phyloP scores from a whole-genome alignment of 1,140 invertebrate species.

The Charaxes varanes region DNA sequence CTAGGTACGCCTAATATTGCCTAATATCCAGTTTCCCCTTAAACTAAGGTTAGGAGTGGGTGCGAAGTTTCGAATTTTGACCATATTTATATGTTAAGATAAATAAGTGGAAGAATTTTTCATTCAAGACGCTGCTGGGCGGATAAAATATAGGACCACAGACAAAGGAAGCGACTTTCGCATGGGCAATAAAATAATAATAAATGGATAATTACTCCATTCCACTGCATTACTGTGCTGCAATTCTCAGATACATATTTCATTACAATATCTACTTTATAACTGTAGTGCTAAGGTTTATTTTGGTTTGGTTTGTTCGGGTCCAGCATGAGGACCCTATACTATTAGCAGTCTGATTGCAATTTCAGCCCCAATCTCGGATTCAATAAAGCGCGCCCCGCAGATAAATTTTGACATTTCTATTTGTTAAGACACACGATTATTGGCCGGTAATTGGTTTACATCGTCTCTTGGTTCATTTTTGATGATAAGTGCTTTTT shows the following conservation, averaged over 20 bases:
- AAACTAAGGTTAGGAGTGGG: too few species aligned
- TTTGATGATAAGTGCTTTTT: too few species aligned
- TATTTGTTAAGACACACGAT: slow-evolving; percentile 65
- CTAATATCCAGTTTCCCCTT: too few species aligned
- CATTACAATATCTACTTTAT: too few species aligned
- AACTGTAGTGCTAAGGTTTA: slow-evolving; percentile 3
- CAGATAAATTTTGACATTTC: slow-evolving; percentile 62
- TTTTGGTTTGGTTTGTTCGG: not conserved
- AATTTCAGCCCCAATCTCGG: slow-evolving; percentile 38
- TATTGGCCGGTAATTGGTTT: slow-evolving; percentile 57
- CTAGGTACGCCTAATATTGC: too few species aligned
- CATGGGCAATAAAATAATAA: slow-evolving; percentile 64
- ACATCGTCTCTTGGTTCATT: slow-evolving; percentile 12
- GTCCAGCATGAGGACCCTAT: slow-evolving; percentile 26
- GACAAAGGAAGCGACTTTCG: slow-evolving; percentile 34
- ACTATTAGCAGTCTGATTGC: slow-evolving; percentile 61
- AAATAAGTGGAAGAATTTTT: not conserved
- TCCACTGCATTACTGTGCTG: slow-evolving; percentile 56
- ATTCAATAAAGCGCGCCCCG: slow-evolving; percentile 59
- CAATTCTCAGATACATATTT: slow-evolving; percentile 8
- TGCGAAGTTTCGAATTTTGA: too few species aligned
- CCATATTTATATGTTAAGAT: too few species aligned
- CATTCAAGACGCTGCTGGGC: slow-evolving; percentile 2
- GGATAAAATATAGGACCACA: slow-evolving; percentile 28
- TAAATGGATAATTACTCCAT: slow-evolving; percentile 69